Percentiles rank a stretch among this genome's conserved stretches.
These are phyloP conservation scores for Holotrichia oblita DNA, from an alignment of 1,140 invertebrate genomes.

Conservation along the genomic window DNA sequence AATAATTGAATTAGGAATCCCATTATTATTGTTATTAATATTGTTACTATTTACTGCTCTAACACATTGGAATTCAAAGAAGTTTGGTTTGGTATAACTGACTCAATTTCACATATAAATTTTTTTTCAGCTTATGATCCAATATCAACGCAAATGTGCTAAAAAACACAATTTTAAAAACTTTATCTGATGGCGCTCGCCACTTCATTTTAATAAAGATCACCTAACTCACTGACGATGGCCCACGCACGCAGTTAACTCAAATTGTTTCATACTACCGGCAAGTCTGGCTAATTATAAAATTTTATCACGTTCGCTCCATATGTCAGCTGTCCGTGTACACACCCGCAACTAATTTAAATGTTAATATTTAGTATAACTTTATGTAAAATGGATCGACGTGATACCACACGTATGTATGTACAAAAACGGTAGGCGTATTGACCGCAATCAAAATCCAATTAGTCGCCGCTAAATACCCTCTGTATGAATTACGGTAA, in stretches of 20 bases:
- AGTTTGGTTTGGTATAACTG: too few relatives aligned
- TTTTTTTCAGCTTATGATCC: too few relatives aligned
- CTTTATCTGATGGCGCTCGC: too few relatives aligned
- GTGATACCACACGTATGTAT: not conserved
- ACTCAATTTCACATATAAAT: too few relatives aligned
- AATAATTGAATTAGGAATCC: too few relatives aligned
- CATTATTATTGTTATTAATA: too few relatives aligned
- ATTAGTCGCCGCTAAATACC: not conserved
- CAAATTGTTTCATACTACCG: not conserved
- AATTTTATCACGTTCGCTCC: not conserved
- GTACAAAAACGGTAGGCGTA: not conserved
- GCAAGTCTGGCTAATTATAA: not conserved
- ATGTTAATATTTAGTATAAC: conserved; percentile 5
- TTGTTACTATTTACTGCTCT: too few relatives aligned
- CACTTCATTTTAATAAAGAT: too few relatives aligned
- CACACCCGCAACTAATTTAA: conserved; percentile 11
- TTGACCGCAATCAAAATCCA: conserved; percentile 18
- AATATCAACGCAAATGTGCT: too few relatives aligned
- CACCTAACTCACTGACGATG: too few relatives aligned
- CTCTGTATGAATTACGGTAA: conserved; percentile 15
- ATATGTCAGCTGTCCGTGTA: not conserved
- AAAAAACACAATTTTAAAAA: too few relatives aligned
- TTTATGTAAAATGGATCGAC: not conserved
- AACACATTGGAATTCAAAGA: too few relatives aligned
- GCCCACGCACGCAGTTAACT: not conserved